phyloP scores from a whole-genome alignment of 2,113 vertebrate species.

The Pungitius pungitius region DNA sequence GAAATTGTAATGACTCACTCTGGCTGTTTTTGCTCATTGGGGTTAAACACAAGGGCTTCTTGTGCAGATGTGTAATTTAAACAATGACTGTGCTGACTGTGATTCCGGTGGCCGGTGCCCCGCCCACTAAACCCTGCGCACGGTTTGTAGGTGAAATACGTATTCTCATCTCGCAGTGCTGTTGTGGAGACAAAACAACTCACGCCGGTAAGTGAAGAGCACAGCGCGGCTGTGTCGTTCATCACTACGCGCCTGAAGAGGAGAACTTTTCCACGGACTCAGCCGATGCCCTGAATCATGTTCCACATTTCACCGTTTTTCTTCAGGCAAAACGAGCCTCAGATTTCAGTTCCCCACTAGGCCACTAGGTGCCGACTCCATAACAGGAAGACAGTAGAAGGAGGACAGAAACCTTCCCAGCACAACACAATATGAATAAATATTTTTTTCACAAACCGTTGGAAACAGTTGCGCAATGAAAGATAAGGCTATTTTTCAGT shows the following conservation, averaged over 20 bases:
- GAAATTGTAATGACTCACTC: neutral
- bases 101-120: neutral
- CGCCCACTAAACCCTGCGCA: neutral
- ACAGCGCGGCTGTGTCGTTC: neutral
- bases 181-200: neutral
- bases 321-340: neutral
- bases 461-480: neutral
- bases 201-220: neutral
- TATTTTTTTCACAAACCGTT: neutral
- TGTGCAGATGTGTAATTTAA: neutral
- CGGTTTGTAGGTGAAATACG: neutral
- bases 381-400: neutral
- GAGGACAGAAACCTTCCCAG: neutral
- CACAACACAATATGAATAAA: neutral
- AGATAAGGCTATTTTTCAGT: neutral
- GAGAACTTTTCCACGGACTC: neutral
- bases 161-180: neutral
- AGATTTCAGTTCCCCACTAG: neutral
- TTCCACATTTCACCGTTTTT: neutral
- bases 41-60: neutral
- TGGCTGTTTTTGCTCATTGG: neutral
- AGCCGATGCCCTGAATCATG: neutral
- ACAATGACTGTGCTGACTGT: neutral
- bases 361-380: constrained; percentile 18
- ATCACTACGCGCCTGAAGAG: neutral